Evolutionary conservation across 1,140 invertebrate genomes (phyloP).

Genomic region (Vanessa atalanta): DNA sequence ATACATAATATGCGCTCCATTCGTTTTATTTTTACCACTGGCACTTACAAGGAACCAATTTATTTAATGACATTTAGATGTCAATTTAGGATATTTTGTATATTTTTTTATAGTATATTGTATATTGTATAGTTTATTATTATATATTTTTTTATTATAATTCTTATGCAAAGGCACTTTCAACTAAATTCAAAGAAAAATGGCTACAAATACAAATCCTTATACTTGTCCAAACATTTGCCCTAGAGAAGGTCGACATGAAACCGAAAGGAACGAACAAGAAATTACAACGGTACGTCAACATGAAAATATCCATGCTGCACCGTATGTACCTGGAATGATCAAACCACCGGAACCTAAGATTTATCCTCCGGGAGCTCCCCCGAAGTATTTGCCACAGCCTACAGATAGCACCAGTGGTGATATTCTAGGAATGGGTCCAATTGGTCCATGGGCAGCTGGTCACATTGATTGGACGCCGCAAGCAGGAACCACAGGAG

Average conservation of each 20-base stretch:
- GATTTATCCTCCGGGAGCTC: slow-evolving; percentile 60
- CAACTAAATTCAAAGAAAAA: slow-evolving; percentile 45
- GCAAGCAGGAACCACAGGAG: slow-evolving; percentile 84
- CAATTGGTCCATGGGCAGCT: slow-evolving; percentile 86
- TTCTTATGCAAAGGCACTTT: background rate
- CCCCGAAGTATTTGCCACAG: slow-evolving; percentile 67
- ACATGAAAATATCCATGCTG: slow-evolving; percentile 43
- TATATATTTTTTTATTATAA: background rate
- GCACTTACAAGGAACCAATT: background rate
- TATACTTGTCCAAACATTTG: slow-evolving; percentile 63
- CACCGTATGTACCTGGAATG: slow-evolving; percentile 62
- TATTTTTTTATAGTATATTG: no score
- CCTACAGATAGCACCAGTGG: slow-evolving; percentile 69
- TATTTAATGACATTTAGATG: slow-evolving; percentile 6
- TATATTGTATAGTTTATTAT: slow-evolving; percentile 11
- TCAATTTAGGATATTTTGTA: slow-evolving; percentile 2
- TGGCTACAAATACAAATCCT: slow-evolving; percentile 16
- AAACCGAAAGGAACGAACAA: slow-evolving; percentile 32
- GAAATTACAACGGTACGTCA: slow-evolving; percentile 28
- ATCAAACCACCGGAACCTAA: slow-evolving; percentile 62
- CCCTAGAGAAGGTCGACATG: slow-evolving; percentile 36
- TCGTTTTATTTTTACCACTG: slow-evolving; percentile 2
- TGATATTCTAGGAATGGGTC: slow-evolving; percentile 64
- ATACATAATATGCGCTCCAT: background rate
- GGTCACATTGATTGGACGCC: slow-evolving; percentile 86